Percentiles rank a stretch among this genome's conserved stretches.
phyloP scores from a whole-genome alignment of 2,113 vertebrate genomes.

The Nyctibius bracteatus region DNA sequence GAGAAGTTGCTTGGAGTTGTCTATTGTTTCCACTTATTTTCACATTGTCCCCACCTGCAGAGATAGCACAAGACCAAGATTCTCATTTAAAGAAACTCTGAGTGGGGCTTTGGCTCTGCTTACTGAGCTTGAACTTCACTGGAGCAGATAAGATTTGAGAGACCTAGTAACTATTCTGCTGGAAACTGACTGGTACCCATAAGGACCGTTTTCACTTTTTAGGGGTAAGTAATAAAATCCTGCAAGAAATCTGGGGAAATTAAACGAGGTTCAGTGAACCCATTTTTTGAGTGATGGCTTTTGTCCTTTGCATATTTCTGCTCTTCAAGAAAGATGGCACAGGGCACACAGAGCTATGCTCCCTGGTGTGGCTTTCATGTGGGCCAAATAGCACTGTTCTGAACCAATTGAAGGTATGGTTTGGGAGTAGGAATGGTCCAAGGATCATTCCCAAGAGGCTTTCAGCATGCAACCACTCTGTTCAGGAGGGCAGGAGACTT shows the following conservation, averaged over 20 bases:
- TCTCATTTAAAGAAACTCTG: not conserved
- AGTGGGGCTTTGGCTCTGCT: not conserved
- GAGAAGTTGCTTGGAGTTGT: not conserved
- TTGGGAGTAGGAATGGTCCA: not conserved
- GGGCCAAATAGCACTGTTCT: not conserved
- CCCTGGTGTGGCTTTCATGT: not conserved
- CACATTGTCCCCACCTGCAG: not conserved
- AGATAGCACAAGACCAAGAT: not conserved
- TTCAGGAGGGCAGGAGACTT: not conserved
- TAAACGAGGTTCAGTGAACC: accelerated
- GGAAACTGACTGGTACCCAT: not conserved
- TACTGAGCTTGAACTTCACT: not conserved
- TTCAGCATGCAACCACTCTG: not conserved
- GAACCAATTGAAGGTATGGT: accelerated
- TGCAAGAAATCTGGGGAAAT: not conserved
- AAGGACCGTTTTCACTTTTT: not conserved
- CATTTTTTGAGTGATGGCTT: accelerated
- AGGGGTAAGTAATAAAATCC: not conserved
- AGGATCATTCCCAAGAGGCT: not conserved
- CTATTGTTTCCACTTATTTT: not conserved
- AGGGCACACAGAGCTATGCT: not conserved
- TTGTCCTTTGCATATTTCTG: not conserved
- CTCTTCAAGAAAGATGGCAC: not conserved
- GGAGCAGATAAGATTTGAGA: not conserved
- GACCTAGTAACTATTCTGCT: not conserved